Evolutionary conservation across 2,797 vertebrate species (phyloP).

Genomic region (Pseudochaenichthys georgianus): DNA sequence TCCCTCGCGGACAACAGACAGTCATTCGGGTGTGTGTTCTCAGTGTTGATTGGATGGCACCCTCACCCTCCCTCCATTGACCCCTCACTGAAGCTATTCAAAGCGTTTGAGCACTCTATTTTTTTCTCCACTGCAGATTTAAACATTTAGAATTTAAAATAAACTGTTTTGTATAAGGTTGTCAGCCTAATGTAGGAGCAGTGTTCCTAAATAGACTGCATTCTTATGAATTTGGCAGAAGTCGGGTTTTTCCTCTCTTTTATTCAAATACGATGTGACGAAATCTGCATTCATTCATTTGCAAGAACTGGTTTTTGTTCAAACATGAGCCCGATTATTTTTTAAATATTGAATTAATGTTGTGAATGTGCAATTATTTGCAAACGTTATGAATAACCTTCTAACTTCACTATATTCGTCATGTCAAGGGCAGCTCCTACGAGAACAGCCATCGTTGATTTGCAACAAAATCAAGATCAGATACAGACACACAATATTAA

Average conservation of each 20-base stretch:
- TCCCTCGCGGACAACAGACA: background rate
- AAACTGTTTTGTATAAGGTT: background rate
- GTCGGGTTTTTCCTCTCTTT: background rate
- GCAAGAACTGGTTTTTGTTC: background rate
- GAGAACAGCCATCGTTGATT: background rate
- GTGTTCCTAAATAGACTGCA: background rate
- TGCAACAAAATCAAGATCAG: background rate
- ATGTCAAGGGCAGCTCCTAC: background rate
- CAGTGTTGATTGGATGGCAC: slow-evolving; percentile 73
- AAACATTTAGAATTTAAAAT: rapidly evolving
- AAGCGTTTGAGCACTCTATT: background rate
- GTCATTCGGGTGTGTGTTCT: slow-evolving; percentile 72
- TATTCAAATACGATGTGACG: slow-evolving; percentile 14
- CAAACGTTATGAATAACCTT: background rate
- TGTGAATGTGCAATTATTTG: background rate
- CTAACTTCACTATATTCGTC: no score
- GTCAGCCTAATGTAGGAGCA: background rate
- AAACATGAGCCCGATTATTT: background rate
- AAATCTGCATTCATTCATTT: background rate
- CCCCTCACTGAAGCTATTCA: slow-evolving; percentile 29
- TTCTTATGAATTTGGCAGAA: background rate
- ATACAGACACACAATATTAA: background rate
- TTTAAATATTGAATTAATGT: background rate
- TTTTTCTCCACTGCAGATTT: background rate
- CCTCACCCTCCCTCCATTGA: slow-evolving; percentile 58